Base-by-base conservation (phyloP, 1,140 invertebrate genomes). In the Drosophila arawakana region DNA sequence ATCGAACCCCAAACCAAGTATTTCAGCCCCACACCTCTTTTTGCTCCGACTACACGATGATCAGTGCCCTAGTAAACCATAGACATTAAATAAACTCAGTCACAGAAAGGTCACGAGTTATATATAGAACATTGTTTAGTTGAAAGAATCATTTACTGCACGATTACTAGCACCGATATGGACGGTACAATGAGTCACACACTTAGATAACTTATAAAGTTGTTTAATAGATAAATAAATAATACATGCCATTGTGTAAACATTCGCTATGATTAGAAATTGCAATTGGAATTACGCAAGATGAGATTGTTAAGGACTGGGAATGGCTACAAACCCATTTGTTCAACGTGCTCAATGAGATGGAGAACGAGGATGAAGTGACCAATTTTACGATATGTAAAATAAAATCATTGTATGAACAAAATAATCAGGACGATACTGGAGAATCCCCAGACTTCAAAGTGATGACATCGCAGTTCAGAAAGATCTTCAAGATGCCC, bases 341-440 rank as follows among this genome's bases (percentile, higher is more conserved):
- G 9, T 95, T 96, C 80, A 95, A 95, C 30, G 98, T 97, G 21
- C 93, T 99, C 39, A 95, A 96, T 92, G 96, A 95, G 18, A 99
- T 99, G 94, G 98, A 99, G 79, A 96, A 94, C 73, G 97, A 99
- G 91, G 97, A 98, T 80, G 98, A 99, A 93, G 95, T 98, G 30
- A 98, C 97, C 54, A 97, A 98, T 77, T 99, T 98, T 95, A 98
- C 99, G 8, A 96, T 95, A 76, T 98, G 97, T 91, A 99, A 99
- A 95, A 97, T 99, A 68, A 96, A 99, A 92, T 99, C 91, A 7
- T 71, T 92, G 2, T 79, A 77, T 66, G 76, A 90, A 18, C 91
- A 92, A 71, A 91, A 91, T 75, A 84, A 86, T 63, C 81, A 88
- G 66, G 91, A 92, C 58, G 86, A 85, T 55, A 66, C 73, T 6